These are phyloP conservation scores for Carlito syrichta DNA, from an alignment of 2,113 vertebrate genomes.

Conservation along the genomic window DNA sequence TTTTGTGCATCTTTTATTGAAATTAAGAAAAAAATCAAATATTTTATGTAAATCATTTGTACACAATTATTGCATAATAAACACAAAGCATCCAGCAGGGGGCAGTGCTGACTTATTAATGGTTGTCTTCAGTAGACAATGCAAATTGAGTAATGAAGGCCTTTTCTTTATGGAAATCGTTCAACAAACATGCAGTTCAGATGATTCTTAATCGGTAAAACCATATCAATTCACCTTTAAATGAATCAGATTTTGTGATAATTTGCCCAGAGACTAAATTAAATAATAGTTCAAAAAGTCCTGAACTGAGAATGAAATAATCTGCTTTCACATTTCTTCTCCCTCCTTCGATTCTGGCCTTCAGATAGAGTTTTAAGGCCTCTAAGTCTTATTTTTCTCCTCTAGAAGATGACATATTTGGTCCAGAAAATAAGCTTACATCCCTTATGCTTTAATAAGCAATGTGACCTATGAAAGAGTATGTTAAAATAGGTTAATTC, in stretches of 20 bases:
- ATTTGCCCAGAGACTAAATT: background rate
- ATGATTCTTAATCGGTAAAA: background rate
- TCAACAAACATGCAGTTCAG: background rate
- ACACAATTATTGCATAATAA: background rate
- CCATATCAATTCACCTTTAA: background rate
- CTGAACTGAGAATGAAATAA: background rate
- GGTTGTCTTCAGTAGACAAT: background rate
- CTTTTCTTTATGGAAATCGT: background rate
- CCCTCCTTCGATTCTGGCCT: background rate
- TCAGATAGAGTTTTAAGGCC: too few species aligned
- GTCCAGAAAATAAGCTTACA: too few species aligned
- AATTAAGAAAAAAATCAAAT: background rate
- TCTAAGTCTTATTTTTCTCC: too few species aligned
- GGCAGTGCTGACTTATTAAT: constrained; percentile 53
- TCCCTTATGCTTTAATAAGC: too few species aligned
- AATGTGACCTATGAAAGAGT: too few species aligned
- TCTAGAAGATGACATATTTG: background rate
- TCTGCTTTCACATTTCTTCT: background rate
- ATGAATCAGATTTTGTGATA: background rate
- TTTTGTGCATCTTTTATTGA: background rate
- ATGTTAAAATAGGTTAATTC: too few species aligned
- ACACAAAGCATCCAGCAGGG: constrained; percentile 57
- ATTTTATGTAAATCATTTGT: background rate
- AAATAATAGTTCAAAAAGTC: background rate
- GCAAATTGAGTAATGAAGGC: background rate